Evolutionary conservation across 2,888 invertebrate species (phyloP), one percentile per base, ranked within the genome.

Genomic region (Meiosimyza platycephala): DNA sequence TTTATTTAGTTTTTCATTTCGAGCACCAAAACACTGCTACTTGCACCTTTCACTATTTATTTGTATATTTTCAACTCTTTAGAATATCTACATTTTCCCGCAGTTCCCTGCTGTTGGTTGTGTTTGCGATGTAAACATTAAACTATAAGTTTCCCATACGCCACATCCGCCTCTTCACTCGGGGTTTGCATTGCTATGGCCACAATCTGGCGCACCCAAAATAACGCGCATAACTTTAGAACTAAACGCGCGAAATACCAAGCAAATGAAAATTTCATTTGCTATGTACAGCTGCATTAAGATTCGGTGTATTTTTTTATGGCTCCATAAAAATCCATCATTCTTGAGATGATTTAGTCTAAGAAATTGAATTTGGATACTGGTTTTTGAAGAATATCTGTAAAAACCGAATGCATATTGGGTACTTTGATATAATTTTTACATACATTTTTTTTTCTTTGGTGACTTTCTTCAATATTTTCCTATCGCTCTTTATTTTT

Each of bases 51-150:
- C 12, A 4, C 16, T 60, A n/a, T 50, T 18, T 40, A 40, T 47
- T 50, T 60, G 69, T 69, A 51, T 72, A 72, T 72, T 72, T 72
- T 54, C 54, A 63, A 28, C 67, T 72, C 62, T 72, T 66, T 52
- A 18, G 57, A 13, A 28, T 18, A n/a, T n/a, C n/a, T n/a, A n/a
- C 18, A 18, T 55, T 57, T 67, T 16, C 16, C 50, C 1, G 15
- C 7, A 18, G 16, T 18, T 60, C 16, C 16, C 28, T 28, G 15
- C 5, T 48, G 48, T 50, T 71, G 6, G 52, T 12, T 28, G 57
- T 18, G 12, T 57, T 57, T 18, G 18, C 33, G 15, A 2, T n/a
- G 55, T 54, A 67, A 57, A 67, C 55, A 18, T 13, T 16, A n/a
- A n/a, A 28, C 18, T 18, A 40, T 47, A 12, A 55, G 52, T 47